Base-by-base conservation (phyloP, 2,113 vertebrate genomes). In the Melanocharis versteri region DNA sequence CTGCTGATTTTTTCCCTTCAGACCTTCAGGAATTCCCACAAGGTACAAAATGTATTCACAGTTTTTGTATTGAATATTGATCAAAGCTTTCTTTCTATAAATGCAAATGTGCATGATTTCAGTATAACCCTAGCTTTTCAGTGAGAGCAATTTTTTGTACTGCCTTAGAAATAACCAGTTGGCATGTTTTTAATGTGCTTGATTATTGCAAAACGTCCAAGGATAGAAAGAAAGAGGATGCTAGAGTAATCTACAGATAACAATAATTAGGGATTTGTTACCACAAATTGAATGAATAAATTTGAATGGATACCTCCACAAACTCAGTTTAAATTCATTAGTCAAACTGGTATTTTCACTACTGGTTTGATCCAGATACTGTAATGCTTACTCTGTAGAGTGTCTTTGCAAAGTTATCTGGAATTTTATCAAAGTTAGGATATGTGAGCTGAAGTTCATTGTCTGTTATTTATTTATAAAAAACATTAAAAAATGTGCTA, bases 21-120 rank as follows among this genome's bases (percentile, higher is more conserved):
- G 44, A 78, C 71, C 30, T 83, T 85, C 56, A 80, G 39, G 42
- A 94, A 58, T 64, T 64, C 69, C 80, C 66, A 56, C 50, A 80
- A 28, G 42, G 42, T 93, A 92, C 58, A 86, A 85, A 94, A 95
- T 78, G 10, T 37, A 83, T 48, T 85, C 57, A 48, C 30, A 54
- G 12, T 65, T 37, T 64, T 93, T 20, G 14, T 66, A 81, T 77
- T 96, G 64, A 87, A 50, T 93, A 93, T 90, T 94, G 73, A 94
- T 96, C 81, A 95, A 80, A 83, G 40, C 27, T 71, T 91, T 57
- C 7, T 90, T 93, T 91, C 79, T 77, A 69, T 68, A 95, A 87
- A 89, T 82, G 61, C 33, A 94, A 90, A 84, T 73, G n/a, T 65
- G 83, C 64, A 39, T 64, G 31, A 71, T 93, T 97, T 83, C 73